Percentiles rank a stretch among this genome's conserved stretches.
Evolutionary conservation across 2,888 invertebrate genomes (phyloP).

Genomic region (Mimachlamys varia): DNA sequence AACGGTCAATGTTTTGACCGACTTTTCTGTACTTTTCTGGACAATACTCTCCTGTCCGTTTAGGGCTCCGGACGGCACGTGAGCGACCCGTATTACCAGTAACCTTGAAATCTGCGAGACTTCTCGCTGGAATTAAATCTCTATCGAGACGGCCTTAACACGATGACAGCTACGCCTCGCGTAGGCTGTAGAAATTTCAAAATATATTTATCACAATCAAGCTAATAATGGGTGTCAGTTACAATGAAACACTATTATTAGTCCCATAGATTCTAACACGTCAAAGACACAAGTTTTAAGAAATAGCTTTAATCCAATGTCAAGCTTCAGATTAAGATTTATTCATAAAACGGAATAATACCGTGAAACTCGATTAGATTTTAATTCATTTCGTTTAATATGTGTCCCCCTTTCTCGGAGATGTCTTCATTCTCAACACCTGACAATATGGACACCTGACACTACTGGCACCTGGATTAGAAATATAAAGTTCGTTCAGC

Average conservation of each 20-base stretch:
- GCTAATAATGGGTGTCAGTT: background rate
- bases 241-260: background rate
- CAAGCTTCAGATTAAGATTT: slow-evolving; percentile 16
- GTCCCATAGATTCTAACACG: slow-evolving; percentile 5
- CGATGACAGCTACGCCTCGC: background rate
- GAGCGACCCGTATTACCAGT: background rate
- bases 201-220: slow-evolving; percentile 25
- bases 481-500: background rate
- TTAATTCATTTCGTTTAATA: slow-evolving; percentile 33
- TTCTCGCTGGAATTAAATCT: background rate
- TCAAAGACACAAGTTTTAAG: slow-evolving; percentile 1
- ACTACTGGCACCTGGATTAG: background rate
- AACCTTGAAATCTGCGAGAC: slow-evolving; percentile 19
- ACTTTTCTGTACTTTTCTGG: background rate
- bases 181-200: background rate
- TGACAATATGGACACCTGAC: slow-evolving; percentile 15
- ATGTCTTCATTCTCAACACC: slow-evolving; percentile 25
- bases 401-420: background rate
- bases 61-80: background rate
- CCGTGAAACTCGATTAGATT: slow-evolving; percentile 23
- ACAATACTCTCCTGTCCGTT: background rate
- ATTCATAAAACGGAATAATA: slow-evolving; percentile 20
- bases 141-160: slow-evolving; percentile 29
- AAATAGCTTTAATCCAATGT: background rate
- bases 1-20: too few species aligned